Conservation (phyloP, 2,113 vertebrate species). For the Sigmodon hispidus region DNA sequence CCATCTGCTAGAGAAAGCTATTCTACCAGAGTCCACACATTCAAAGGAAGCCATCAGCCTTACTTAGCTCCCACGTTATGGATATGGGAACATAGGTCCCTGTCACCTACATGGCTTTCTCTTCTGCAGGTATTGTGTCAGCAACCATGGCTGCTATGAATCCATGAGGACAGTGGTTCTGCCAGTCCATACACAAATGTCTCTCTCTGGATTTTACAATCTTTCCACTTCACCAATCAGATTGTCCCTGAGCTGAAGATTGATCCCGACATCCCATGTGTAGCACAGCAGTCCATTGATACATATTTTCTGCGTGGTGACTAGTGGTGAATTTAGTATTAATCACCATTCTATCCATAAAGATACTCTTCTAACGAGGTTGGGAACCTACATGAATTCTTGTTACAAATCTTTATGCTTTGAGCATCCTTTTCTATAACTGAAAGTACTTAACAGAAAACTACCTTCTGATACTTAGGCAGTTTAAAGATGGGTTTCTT, state of each 20-base stretch:
- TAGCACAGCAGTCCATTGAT: neutral
- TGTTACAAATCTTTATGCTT: neutral
- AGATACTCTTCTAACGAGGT: neutral
- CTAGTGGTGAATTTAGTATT: neutral
- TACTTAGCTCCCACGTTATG: neutral
- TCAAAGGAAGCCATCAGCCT: neutral
- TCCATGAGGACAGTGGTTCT: neutral
- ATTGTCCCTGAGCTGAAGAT: neutral
- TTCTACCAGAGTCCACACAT: neutral
- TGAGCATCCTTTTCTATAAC: neutral
- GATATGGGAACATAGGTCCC: neutral
- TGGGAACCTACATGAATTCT: neutral
- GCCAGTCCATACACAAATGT: neutral
- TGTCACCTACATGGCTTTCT: neutral
- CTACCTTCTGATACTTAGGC: neutral
- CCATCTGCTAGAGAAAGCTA: neutral
- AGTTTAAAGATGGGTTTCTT: no score
- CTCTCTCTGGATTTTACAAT: neutral
- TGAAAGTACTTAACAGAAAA: neutral
- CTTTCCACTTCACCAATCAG: neutral
- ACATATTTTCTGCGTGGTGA: neutral
- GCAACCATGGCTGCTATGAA: neutral
- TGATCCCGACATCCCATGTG: neutral
- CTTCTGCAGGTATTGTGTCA: no score
- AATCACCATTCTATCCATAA: neutral